Evolutionary conservation across 2,888 invertebrate genomes (phyloP), one percentile per base, ranked within the genome.

Genomic region (Synanthedon tipuliformis): DNA sequence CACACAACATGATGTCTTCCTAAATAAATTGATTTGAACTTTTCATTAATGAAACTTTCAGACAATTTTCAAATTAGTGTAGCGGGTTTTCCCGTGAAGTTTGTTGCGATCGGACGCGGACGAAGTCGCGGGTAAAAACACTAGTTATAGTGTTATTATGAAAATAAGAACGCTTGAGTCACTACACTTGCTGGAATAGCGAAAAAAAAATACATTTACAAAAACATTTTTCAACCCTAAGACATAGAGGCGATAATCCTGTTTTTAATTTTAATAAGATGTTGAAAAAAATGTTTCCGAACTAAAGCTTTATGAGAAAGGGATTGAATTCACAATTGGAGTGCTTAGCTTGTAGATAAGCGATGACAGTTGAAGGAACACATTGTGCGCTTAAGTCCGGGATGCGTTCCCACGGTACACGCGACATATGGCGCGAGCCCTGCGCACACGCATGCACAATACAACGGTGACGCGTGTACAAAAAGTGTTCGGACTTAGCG

Each of bases 341-440:
- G 52, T 45, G 55, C 23, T 50, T 53, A 56, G 56, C 62, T 57
- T 58, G 61, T 60, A 58, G 60, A 40, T 50, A n/a, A 60, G 65
- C 67, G 75, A 68, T 68, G 74, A 75, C 75, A 79, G 78, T 79
- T 75, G 74, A 81, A 68, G 71, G 59, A 48, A 75, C 75, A 73
- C 77, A 80, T 79, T 81, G 85, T 85, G 82, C 80, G 81, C 75
- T 73, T 71, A 68, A 23, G 68, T 68, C 66, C 65, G 62, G 70
- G 78, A 76, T 76, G 73, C 78, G 76, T 86, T 87, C 86, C 84
- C 86, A 87, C 86, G 86, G 72, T 80, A 74, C 76, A 75, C 74
- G 81, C 81, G 85, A 78, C 86, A 87, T 83, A 84, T 87, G 86
- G 83, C 85, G 78, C 83, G 81, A 75, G 84, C 77, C 70, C 69